Percentiles rank a stretch among this genome's conserved stretches.
Evolutionary conservation across 2,888 invertebrate species (phyloP).

Genomic region (Tinea trinotella): DNA sequence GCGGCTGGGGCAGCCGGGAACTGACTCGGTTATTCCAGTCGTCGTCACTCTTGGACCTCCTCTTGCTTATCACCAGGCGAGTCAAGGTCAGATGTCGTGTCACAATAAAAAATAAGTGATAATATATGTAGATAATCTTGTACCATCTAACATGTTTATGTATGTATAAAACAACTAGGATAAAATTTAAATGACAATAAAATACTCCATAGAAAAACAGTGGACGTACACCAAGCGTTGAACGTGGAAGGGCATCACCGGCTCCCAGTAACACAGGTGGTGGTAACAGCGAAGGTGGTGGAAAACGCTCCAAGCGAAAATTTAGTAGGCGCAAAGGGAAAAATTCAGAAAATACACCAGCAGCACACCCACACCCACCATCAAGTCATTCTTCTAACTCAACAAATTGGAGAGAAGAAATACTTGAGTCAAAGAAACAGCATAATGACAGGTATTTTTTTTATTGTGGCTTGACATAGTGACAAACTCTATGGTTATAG

Average conservation of each 20-base stretch:
- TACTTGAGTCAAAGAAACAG: constrained; percentile 56
- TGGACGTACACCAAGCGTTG: constrained; percentile 43
- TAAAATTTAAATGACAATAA: not conserved
- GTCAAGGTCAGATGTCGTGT: too few relatives aligned
- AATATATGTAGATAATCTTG: too few relatives aligned
- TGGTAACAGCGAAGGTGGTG: constrained; percentile 22
- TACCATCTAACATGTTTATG: too few relatives aligned
- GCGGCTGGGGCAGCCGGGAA: too few relatives aligned
- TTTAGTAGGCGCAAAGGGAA: constrained; percentile 9
- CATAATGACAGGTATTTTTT: constrained; percentile 35
- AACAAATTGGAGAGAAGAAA: constrained; percentile 63
- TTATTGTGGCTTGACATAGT: too few relatives aligned
- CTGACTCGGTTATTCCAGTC: too few relatives aligned
- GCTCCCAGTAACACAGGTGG: constrained; percentile 25
- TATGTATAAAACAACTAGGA: too few relatives aligned
- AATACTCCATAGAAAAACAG: constrained; percentile 36
- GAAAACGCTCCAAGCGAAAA: constrained; percentile 29
- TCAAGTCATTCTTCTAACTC: constrained; percentile 32
- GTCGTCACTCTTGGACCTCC: too few relatives aligned
- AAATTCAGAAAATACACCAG: constrained; percentile 23
- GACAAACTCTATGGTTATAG: too few relatives aligned
- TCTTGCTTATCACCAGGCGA: too few relatives aligned
- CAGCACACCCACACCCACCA: constrained; percentile 28
- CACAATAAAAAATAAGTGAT: too few relatives aligned
- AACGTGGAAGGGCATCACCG: constrained; percentile 47